Evolutionary conservation across 2,888 invertebrate genomes (phyloP), one percentile per base, ranked within the genome.

Genomic region (Caenorhabditis imperialis): DNA sequence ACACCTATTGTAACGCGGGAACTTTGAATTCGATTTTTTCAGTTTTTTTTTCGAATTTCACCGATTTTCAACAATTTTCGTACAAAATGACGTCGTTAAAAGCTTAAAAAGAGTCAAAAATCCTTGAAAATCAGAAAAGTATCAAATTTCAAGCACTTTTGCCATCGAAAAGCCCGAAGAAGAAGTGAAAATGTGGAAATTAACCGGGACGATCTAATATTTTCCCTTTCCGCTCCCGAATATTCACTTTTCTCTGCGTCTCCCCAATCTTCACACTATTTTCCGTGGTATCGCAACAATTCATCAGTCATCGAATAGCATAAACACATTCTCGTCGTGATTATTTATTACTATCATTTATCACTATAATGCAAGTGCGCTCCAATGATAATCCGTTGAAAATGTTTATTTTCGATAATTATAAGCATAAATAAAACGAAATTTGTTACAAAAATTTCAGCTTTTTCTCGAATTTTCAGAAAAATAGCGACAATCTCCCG

Each of bases 191-290:
- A 38, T 33, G 33, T 58, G 40, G 61, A 61, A 61, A 61, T 45
- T 25, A 45, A 62, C 10, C 30, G 30, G 45, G n/a, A n/a, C n/a
- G n/a, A n/a, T n/a, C n/a, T n/a, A 62, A 53, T 62, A 20, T 44
- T 16, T 40, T 42, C 61, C 42, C 61, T 35, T 50, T 62, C 53
- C n/a, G n/a, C 62, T 62, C 44, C 53, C 53, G 62, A 62, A 62
- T 23, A 53, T 62, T 62, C 62, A 62, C 62, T 62, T 55, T 53
- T 37, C 53, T 44, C 53, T 44, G 8, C 27, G 45, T 33, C 37
- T 62, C 53, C 53, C 35, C 45, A 0, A 45, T 44, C 35, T 23
- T 7, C 5, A n/a, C 35, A 14, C 62, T 62, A 37, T n/a, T 18
- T 27, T 37, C 35, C 55, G 30, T 16, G 44, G 53, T 62, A 62